These are phyloP conservation scores for Leptinotarsa juncta DNA, from an alignment of 2,888 invertebrate species.

Conservation along the genomic window DNA sequence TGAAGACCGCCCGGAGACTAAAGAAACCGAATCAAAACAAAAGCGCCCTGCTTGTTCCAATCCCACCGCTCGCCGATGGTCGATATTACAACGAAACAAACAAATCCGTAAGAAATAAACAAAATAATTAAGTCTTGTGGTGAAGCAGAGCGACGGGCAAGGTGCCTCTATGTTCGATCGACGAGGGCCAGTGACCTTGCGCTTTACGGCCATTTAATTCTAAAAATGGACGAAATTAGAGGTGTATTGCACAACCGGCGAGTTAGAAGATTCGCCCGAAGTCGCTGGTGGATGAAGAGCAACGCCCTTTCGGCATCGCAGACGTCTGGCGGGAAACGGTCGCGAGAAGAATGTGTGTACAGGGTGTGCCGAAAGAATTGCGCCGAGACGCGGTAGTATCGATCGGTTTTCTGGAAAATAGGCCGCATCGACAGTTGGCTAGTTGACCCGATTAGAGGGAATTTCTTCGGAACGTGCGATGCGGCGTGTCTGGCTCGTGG, in stretches of 20 bases:
- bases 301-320: slow-evolving; percentile 35
- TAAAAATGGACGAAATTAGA: slow-evolving; percentile 28
- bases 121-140: slow-evolving; percentile 37
- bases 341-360: slow-evolving; percentile 4
- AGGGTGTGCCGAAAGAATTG: slow-evolving; percentile 3
- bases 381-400: slow-evolving; percentile 12
- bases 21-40: slow-evolving; percentile 34
- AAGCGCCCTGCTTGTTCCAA: slow-evolving; percentile 29
- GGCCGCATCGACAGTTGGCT: slow-evolving; percentile 10
- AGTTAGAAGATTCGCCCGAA: slow-evolving; percentile 15
- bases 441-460: slow-evolving; percentile 11
- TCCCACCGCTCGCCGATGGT: slow-evolving; percentile 20
- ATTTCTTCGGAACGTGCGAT: background rate
- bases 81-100: slow-evolving; percentile 39
- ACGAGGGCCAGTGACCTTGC: slow-evolving; percentile 37
- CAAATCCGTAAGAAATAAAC: slow-evolving; percentile 41
- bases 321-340: slow-evolving; percentile 25
- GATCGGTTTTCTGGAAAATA: background rate
- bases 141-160: slow-evolving; percentile 19
- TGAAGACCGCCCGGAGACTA: slow-evolving; percentile 8
- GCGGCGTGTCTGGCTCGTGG: background rate
- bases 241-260: slow-evolving; percentile 33
- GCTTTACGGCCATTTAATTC: slow-evolving; percentile 28
- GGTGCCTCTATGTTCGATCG: slow-evolving; percentile 32
- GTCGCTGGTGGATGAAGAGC: slow-evolving; percentile 30